Conservation (phyloP, 1,140 invertebrate species). For the Drosophila prosaltans region DNA sequence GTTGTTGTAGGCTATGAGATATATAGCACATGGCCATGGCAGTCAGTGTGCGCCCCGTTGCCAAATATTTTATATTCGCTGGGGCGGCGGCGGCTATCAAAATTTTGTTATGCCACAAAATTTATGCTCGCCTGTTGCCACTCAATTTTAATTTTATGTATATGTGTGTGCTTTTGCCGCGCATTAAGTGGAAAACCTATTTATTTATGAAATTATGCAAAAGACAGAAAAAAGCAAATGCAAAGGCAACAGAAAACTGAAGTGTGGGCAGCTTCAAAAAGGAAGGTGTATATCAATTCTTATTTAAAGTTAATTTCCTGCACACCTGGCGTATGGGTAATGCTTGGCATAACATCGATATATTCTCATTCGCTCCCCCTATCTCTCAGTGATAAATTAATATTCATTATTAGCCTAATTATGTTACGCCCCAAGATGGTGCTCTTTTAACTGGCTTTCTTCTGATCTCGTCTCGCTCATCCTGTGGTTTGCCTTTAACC, state of each 20-base stretch:
- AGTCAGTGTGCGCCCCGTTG: conserved; percentile 23
- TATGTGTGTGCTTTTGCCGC: not conserved
- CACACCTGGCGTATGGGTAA: conserved; percentile 67
- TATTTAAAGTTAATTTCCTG: conserved; percentile 25
- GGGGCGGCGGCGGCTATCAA: conserved; percentile 46
- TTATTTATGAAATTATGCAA: conserved; percentile 46
- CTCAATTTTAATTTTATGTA: conserved; percentile 35
- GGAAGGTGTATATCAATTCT: conserved; percentile 24
- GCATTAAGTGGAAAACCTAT: conserved; percentile 36
- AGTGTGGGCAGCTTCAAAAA: not conserved
- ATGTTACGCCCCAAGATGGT: conserved; percentile 7
- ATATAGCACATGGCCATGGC: conserved; percentile 35
- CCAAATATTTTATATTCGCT: conserved; percentile 42
- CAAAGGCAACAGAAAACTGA: too few relatives aligned
- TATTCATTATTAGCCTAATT: conserved; percentile 48
- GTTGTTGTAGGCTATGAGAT: conserved; percentile 34
- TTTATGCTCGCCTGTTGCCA: conserved; percentile 49
- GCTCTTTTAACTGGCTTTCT: conserved; percentile 27
- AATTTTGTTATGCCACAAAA: conserved; percentile 42
- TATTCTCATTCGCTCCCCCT: too few relatives aligned
- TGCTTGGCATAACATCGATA: conserved; percentile 30
- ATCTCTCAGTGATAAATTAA: conserved; percentile 8
- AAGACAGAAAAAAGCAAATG: not conserved
- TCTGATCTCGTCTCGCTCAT: not conserved
- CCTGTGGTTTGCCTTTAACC: not conserved